phyloP scores from a whole-genome alignment of 2,113 vertebrate species.

The Donacobius atricapilla region DNA sequence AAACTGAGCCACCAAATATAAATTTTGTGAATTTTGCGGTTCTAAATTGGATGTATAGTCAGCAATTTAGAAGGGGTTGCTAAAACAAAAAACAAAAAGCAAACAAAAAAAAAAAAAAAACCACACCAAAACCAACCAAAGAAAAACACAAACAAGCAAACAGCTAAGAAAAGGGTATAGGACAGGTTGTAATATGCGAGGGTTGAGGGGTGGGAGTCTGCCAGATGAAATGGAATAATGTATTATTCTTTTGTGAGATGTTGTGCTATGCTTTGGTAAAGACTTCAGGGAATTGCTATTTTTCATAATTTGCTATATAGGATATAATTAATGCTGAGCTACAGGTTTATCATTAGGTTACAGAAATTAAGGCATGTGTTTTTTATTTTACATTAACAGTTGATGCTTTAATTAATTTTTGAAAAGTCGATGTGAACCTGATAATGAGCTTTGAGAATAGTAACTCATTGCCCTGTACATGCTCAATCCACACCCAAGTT shows the following conservation, averaged over 20 bases:
- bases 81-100: accelerated
- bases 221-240: neutral
- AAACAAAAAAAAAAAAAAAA: too few species aligned
- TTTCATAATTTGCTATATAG: conserved; percentile 9
- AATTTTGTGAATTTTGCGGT: neutral
- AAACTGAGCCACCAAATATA: neutral
- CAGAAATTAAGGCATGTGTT: neutral
- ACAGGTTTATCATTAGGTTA: neutral
- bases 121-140: neutral
- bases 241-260: neutral
- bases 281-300: neutral
- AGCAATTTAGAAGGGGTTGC: neutral
- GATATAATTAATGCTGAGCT: neutral
- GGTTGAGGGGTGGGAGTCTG: neutral
- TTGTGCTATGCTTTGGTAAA: conserved; percentile 3
- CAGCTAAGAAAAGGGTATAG: neutral
- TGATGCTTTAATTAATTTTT: neutral
- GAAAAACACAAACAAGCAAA: neutral
- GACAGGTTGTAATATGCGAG: neutral
- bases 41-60: neutral
- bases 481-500: neutral
- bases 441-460: neutral
- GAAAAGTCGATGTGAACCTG: neutral
- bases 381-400: neutral
- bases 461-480: neutral